Base-by-base conservation (phyloP, 2,797 vertebrate species). In the Sternotherus odoratus region DNA sequence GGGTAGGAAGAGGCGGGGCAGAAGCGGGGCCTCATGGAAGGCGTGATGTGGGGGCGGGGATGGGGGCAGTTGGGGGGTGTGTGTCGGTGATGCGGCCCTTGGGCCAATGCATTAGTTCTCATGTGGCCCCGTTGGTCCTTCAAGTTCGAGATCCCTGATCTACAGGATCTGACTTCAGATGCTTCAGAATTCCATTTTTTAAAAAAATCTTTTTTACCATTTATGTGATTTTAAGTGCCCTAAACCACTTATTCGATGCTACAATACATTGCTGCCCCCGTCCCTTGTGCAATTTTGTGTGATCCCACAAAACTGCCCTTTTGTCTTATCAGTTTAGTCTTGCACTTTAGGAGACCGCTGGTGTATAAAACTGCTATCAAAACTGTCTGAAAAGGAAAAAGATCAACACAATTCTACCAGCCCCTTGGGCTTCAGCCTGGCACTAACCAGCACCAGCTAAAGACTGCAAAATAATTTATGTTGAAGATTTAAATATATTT, bases 371-470 rank as follows among this genome's bases (percentile, higher is more conserved):
- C 48, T 83, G 39, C 46, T 90, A 43, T 43, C 79, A 82, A 91
- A 86, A 28, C 30, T 49, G 28, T 89, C 83, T 91, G 8, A 91
- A 86, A 87, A 87, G 83, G 24, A 77, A 60, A 85, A 74, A 92
- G 49, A 90, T 87, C 54, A 91, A 92, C 84, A 84, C 82, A 83
- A 90, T 63, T 90, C 74, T 69, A 85, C 77, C 94, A 92, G 89
- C 48, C 83, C 21, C 88, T 3, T 82, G 78, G 16, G 8, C 17
- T 0, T 0, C 53, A 91, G 33, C 85, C 91, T 88, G 49, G 81
- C 84, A 91, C 74, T 36, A 87, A 30, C 77, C 72, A 4, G 28
- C 56, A 36, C 0, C 8, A 89, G 3, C 88, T 83, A 51, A 50
- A 5, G 57, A 60, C 57, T 51, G 33, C 11, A 7, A 48, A 86